Evolutionary conservation across 2,797 vertebrate genomes (phyloP).

Genomic region (Cyclura pinguis): DNA sequence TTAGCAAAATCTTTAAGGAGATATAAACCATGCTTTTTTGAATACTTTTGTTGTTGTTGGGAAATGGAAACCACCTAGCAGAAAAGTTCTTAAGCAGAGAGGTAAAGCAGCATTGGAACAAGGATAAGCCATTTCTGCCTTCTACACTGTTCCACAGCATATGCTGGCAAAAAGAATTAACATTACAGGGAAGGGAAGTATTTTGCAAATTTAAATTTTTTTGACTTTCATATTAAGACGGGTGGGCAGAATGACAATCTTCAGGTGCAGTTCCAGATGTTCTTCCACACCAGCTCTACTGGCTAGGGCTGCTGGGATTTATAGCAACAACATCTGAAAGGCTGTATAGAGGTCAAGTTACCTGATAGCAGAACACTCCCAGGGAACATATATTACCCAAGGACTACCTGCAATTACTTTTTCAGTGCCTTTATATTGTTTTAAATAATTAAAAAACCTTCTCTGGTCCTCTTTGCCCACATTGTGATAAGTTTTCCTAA

Average conservation of each 20-base stretch:
- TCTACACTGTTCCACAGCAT: not conserved
- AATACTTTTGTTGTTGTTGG: not conserved
- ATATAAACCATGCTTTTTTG: not conserved
- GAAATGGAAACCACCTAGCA: not conserved
- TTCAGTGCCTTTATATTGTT: too few relatives aligned
- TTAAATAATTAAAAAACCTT: too few relatives aligned
- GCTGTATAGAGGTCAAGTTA: not conserved
- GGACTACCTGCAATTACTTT: not conserved
- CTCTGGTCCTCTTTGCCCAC: too few relatives aligned
- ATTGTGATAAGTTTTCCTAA: not conserved
- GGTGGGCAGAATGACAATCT: too few relatives aligned
- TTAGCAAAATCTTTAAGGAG: not conserved
- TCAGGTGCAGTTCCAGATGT: too few relatives aligned
- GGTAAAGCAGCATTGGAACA: not conserved
- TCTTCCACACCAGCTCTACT: too few relatives aligned
- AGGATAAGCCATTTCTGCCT: not conserved
- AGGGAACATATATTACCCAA: not conserved
- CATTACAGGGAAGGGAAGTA: not conserved
- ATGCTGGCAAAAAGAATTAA: not conserved
- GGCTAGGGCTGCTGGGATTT: too few relatives aligned
- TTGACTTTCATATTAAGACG: too few relatives aligned
- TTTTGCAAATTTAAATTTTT: not conserved
- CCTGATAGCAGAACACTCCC: not conserved
- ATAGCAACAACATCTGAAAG: not conserved
- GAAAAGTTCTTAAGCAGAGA: not conserved